Base-by-base conservation (phyloP, 2,888 invertebrate species). In the Leptopilina myrica region DNA sequence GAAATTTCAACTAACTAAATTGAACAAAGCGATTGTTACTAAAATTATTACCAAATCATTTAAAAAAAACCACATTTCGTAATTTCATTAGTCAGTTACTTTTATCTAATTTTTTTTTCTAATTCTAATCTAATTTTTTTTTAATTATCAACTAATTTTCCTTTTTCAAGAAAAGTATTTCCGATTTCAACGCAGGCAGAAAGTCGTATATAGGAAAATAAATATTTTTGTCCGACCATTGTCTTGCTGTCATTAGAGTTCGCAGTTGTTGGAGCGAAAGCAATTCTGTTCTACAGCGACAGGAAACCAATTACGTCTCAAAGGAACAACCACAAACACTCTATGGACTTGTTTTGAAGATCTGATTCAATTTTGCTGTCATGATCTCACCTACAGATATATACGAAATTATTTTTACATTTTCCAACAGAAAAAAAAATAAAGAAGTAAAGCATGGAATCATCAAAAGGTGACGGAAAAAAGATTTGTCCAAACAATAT, bases 281-380 rank as follows among this genome's bases (percentile, higher is more conserved):
- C 26, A 69, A 69, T 69, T 49, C 49, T 49, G 40, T 40, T 33
- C 64, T 40, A 64, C 64, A 64, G 64, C 26, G 49, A 53, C 20
- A 69, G 53, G 69, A 69, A 69, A 69, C 69, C 69, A 69, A 69
- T 69, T 53, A 53, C 53, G 49, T 53, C 49, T 69, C 69, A 69
- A 69, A 69, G 53, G 49, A 53, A 53, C 53, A 26, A 69, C 49
- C 53, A 33, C 69, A 69, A 62, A 26, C 53, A 49, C 69, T 26
- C 20, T 49, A 73, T 26, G 56, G 73, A 40, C 20, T 62, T 62
- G 62, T 62, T 62, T 62, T 62, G 62, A 62, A 62, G 62, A 62
- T 62, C 62, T 62, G 62, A 62, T 62, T 62, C 62, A 62, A 62
- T 62, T 62, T 20, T 62, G 62, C 62, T 62, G 62, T 62, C 62